A percentile compares a stretch with the other conserved stretches of the same genome.
Evolutionary conservation across 2,797 vertebrate species (phyloP).

Genomic region (Aselliscus stoliczkanus): DNA sequence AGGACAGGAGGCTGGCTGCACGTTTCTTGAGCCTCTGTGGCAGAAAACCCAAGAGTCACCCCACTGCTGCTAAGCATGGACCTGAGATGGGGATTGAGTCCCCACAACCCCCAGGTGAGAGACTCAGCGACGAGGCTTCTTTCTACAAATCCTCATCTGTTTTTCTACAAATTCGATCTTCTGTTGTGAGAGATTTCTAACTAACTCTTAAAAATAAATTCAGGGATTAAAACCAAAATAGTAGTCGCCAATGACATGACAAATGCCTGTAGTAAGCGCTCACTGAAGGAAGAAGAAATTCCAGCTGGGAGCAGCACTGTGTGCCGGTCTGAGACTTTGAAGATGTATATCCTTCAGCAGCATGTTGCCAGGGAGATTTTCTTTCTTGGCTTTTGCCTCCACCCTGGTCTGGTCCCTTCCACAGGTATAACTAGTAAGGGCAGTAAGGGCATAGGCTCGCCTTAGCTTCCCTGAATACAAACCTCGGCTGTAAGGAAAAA

Average conservation of each 20-base stretch:
- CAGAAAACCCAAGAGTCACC: not conserved
- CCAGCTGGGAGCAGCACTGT: rapidly evolving
- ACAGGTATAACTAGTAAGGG: too few relatives aligned
- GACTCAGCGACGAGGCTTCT: not conserved
- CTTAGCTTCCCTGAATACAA: not conserved
- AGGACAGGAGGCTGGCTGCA: too few relatives aligned
- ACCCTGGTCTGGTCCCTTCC: not conserved
- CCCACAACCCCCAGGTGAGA: not conserved
- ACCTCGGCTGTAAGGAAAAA: not conserved
- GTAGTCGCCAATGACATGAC: not conserved
- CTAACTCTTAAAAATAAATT: not conserved
- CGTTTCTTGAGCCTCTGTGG: too few relatives aligned
- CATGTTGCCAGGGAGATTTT: not conserved
- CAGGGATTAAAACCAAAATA: not conserved
- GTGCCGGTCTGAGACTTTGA: not conserved
- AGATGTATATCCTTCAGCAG: not conserved
- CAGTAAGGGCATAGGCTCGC: not conserved
- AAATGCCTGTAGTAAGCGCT: not conserved
- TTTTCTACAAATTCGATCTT: too few relatives aligned
- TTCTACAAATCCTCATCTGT: not conserved
- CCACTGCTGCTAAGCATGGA: not conserved
- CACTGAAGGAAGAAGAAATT: not conserved
- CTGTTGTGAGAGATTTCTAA: not conserved
- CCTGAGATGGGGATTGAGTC: not conserved
- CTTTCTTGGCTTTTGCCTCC: not conserved